phyloP scores from a whole-genome alignment of 1,140 invertebrate genomes.

The Lanistes nyassanus region DNA sequence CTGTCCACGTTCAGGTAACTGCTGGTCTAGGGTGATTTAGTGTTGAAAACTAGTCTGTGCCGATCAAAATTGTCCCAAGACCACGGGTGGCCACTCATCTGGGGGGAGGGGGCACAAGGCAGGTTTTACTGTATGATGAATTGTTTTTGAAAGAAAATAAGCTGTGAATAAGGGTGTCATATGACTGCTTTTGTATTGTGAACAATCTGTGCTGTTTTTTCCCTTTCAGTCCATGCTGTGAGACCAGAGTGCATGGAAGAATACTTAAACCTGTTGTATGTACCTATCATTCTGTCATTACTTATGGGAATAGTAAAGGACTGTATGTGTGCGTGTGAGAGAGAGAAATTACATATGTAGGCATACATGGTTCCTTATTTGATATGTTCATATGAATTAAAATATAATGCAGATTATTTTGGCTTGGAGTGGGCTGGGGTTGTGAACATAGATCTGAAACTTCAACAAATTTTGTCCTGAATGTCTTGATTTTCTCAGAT shows the following conservation, averaged over 20 bases:
- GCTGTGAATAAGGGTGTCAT: background rate
- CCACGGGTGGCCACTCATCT: too few species aligned
- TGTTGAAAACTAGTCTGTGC: too few species aligned
- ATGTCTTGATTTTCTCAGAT: background rate
- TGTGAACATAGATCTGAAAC: background rate
- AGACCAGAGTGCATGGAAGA: slow-evolving; percentile 85
- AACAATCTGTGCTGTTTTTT: too few species aligned
- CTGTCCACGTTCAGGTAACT: too few species aligned
- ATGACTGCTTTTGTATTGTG: background rate
- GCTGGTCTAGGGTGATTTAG: too few species aligned
- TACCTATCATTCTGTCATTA: slow-evolving; percentile 52
- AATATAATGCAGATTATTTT: background rate
- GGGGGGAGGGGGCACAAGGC: too few species aligned
- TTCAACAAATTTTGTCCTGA: background rate
- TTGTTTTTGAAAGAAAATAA: background rate
- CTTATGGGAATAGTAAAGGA: background rate
- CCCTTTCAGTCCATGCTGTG: slow-evolving; percentile 82
- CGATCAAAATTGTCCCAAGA: too few species aligned
- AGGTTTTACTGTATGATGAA: too few species aligned
- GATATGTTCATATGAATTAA: background rate
- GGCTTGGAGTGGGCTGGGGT: background rate
- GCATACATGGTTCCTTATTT: background rate
- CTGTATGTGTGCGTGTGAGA: background rate
- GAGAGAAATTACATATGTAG: too few species aligned
- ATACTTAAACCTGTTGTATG: slow-evolving; percentile 92